These are phyloP conservation scores for Poeciliopsis presidionis DNA, from an alignment of 2,797 vertebrate species.

Conservation along the genomic window DNA sequence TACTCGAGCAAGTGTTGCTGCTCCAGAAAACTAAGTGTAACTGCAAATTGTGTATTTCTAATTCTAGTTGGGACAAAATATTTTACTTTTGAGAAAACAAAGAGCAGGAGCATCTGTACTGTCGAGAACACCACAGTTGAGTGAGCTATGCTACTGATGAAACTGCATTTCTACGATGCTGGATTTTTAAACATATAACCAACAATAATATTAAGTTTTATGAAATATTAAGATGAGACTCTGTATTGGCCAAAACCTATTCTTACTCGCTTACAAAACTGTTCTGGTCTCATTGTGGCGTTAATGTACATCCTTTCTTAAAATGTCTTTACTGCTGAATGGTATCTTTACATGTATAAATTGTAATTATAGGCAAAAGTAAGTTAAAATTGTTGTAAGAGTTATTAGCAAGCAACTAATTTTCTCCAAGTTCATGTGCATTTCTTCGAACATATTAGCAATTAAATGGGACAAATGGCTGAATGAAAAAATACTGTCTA, in stretches of 20 bases:
- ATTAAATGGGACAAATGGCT: neutral
- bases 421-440: neutral
- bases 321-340: neutral
- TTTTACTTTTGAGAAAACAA: neutral
- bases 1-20: neutral
- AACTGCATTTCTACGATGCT: neutral
- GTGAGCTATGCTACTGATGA: neutral
- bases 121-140: neutral
- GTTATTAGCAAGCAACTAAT: neutral
- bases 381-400: neutral
- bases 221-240: neutral
- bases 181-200: neutral
- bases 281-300: neutral
- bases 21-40: neutral
- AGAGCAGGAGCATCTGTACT: neutral
- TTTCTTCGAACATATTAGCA: neutral
- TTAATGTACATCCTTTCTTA: neutral
- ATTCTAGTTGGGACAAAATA: neutral
- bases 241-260: neutral
- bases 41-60: neutral
- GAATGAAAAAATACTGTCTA: neutral
- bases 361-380: neutral
- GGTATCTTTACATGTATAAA: neutral
- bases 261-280: neutral
- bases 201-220: neutral